Conservation (phyloP, 30 jellyfish, hydroid and myxozoan genomes). For the Chrysaora quinquecirrha region DNA sequence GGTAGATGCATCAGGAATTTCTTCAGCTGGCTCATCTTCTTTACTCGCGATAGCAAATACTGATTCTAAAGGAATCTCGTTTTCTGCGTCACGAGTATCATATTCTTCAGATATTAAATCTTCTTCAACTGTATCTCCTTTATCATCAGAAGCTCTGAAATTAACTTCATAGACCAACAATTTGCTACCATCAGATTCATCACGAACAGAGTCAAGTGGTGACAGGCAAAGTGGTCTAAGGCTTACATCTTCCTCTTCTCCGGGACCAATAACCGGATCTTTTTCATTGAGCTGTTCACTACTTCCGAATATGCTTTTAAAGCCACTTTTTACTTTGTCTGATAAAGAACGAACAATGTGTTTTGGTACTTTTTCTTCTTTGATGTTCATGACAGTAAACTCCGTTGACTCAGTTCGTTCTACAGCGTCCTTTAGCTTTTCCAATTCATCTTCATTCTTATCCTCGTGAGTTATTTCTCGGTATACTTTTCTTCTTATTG, state of each 20-base stretch:
- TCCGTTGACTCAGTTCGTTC: background rate
- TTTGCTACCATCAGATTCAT: background rate
- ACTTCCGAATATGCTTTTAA: background rate
- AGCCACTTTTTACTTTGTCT: background rate
- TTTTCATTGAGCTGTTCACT: no score
- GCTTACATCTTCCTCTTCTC: background rate
- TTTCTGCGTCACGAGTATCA: background rate
- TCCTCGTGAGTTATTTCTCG: conserved; percentile 5
- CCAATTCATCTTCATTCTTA: background rate
- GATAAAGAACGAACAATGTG: background rate
- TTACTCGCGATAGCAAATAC: no score
- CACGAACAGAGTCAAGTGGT: background rate
- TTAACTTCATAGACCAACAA: no score
- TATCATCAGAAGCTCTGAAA: no score
- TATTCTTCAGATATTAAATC: conserved; percentile 19
- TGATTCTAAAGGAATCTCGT: background rate
- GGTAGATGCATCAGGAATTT: no score
- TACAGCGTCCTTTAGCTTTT: conserved; percentile 3
- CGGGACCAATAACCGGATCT: no score
- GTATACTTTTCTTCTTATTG: conserved; percentile 13
- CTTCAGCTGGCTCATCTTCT: background rate
- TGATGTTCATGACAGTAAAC: background rate
- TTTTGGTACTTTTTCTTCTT: conserved; percentile 14
- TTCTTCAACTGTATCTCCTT: background rate
- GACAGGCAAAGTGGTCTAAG: background rate